Evolutionary conservation across 2,888 invertebrate species (phyloP).

Genomic region (Conops quadrifasciatus): DNA sequence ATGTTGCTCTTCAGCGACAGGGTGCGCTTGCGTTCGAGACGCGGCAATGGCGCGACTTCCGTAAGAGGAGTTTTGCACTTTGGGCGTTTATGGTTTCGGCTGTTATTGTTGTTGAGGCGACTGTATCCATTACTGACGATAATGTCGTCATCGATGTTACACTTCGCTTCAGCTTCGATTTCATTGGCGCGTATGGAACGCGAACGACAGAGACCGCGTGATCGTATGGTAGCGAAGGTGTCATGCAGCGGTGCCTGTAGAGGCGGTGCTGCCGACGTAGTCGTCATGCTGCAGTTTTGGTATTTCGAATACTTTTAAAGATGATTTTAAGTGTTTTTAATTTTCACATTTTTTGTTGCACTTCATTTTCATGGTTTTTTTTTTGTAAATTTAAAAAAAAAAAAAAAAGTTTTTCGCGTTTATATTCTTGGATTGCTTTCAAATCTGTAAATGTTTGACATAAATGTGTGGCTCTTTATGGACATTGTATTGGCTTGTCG

Average conservation of each 20-base stretch:
- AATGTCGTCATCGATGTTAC: slow-evolving; percentile 33
- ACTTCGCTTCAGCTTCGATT: slow-evolving; percentile 53
- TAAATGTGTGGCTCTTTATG: too few species aligned
- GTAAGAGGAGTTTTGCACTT: slow-evolving; percentile 1
- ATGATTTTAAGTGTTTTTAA: background rate
- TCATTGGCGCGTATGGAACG: slow-evolving; percentile 62
- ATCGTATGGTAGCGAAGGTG: slow-evolving; percentile 86
- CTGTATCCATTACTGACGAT: background rate
- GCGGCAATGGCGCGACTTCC: slow-evolving; percentile 27
- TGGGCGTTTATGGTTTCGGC: background rate
- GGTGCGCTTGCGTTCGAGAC: slow-evolving; percentile 55
- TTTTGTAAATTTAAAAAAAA: slow-evolving; percentile 22
- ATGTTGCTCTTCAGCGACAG: slow-evolving; percentile 58
- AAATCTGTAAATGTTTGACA: background rate
- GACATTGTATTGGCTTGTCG: background rate
- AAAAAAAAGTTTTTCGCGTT: background rate
- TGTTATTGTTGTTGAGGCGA: background rate
- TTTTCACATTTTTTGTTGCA: background rate
- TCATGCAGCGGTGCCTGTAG: slow-evolving; percentile 74
- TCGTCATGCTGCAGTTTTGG: slow-evolving; percentile 18
- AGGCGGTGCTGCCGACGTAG: slow-evolving; percentile 50
- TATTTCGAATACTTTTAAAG: background rate
- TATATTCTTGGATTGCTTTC: background rate
- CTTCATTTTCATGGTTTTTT: slow-evolving; percentile 23
- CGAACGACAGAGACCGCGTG: slow-evolving; percentile 67